These are phyloP conservation scores for Prorops nasuta DNA, from an alignment of 1,140 invertebrate genomes.

Conservation along the genomic window DNA sequence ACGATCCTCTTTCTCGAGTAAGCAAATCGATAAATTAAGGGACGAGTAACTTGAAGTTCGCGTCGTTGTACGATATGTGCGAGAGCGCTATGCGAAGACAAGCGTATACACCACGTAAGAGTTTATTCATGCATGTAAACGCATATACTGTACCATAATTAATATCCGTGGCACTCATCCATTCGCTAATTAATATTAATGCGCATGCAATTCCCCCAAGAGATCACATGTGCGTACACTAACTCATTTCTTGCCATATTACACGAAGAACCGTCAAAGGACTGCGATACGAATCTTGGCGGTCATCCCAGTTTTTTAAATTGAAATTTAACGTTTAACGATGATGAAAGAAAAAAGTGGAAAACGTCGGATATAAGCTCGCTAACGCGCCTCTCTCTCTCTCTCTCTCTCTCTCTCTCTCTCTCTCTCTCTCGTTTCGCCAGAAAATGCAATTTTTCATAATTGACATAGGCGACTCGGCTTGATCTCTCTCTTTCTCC, in stretches of 20 bases:
- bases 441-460: not conserved
- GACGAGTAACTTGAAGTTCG: too few species aligned
- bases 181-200: conserved; percentile 57
- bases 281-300: not conserved
- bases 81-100: not conserved
- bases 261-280: not conserved
- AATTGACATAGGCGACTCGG: too few species aligned
- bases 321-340: not conserved
- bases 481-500: not conserved
- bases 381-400: not conserved
- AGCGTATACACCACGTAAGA: not conserved
- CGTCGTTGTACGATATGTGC: not conserved
- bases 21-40: too few species aligned
- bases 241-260: not conserved
- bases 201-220: conserved; percentile 53
- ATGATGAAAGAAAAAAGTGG: conserved; percentile 46
- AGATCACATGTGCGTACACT: conserved; percentile 17
- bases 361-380: conserved; percentile 19
- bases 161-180: conserved; percentile 37
- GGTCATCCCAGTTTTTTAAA: too few species aligned
- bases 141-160: conserved; percentile 36
- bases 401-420: not conserved
- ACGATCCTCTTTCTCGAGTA: too few species aligned
- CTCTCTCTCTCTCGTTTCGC: conserved; percentile 4
- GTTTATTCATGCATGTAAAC: conserved; percentile 34